Evolutionary conservation across 2,797 vertebrate genomes (phyloP).

Genomic region (Hipposideros larvatus): DNA sequence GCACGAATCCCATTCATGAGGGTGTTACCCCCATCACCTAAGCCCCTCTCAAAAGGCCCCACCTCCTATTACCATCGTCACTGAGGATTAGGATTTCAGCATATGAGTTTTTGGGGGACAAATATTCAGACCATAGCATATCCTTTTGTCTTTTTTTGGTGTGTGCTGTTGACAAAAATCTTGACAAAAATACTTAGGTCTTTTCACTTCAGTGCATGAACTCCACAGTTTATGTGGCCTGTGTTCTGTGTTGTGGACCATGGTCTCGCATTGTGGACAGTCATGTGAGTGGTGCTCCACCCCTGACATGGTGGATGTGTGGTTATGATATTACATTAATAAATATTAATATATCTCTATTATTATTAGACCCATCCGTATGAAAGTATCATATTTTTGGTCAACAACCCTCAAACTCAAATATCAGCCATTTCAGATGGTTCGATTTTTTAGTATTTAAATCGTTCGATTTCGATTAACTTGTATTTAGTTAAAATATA

Average conservation of each 20-base stretch:
- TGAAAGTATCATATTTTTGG: constrained; percentile 35
- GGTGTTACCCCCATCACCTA: neutral
- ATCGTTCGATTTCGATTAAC: no score
- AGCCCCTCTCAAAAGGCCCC: neutral
- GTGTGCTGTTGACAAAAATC: no score
- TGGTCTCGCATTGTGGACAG: neutral
- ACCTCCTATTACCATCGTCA: neutral
- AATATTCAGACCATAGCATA: neutral
- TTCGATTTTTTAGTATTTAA: no score
- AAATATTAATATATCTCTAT: neutral
- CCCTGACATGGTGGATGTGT: neutral
- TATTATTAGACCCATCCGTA: neutral
- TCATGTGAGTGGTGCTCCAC: fast-evolving
- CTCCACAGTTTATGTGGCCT: neutral
- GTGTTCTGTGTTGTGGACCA: neutral
- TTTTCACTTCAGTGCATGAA: neutral
- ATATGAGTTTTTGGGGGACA: neutral
- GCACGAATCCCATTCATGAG: neutral
- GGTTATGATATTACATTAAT: neutral
- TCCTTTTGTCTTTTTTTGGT: neutral
- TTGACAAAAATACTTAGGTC: neutral
- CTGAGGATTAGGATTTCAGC: neutral
- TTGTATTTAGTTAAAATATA: neutral
- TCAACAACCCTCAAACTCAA: neutral
- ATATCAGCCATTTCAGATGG: neutral